These are phyloP conservation scores for Drosophila fungiperda DNA, from an alignment of 2,888 invertebrate genomes.

Conservation along the genomic window DNA sequence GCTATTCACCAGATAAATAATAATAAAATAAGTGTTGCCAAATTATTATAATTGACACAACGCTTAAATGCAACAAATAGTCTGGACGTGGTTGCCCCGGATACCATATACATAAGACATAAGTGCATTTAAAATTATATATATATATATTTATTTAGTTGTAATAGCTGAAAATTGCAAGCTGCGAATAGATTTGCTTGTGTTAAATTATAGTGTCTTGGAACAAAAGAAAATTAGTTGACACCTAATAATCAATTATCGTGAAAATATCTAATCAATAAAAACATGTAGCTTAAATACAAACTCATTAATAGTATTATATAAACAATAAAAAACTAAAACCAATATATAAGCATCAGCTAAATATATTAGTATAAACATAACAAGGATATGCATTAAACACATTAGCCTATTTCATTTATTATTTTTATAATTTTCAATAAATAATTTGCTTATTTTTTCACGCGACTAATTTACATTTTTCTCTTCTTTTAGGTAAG, in stretches of 20 bases:
- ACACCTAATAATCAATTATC: background rate
- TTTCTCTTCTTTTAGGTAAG: constrained; percentile 70
- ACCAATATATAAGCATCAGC: constrained; percentile 32
- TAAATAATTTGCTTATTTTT: background rate
- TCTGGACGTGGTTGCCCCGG: constrained; percentile 53
- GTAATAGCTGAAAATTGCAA: constrained; percentile 34
- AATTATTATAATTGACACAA: constrained; percentile 72
- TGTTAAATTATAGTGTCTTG: constrained; percentile 32
- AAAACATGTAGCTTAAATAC: constrained; percentile 7
- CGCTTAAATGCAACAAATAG: constrained; percentile 56
- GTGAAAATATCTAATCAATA: constrained; percentile 9
- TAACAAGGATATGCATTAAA: constrained; percentile 51
- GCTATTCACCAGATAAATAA: constrained; percentile 21
- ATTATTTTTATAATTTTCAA: constrained; percentile 5
- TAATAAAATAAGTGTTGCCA: constrained; percentile 19
- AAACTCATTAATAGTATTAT: constrained; percentile 1
- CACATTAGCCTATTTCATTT: constrained; percentile 19
- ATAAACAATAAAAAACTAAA: constrained; percentile 2
- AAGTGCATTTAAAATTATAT: constrained; percentile 3
- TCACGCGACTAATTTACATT: constrained; percentile 27
- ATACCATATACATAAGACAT: constrained; percentile 32
- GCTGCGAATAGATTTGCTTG: constrained; percentile 32
- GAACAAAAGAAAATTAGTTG: constrained; percentile 8
- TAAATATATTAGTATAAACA: constrained; percentile 36
- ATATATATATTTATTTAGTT: constrained; percentile 17